phyloP scores from a whole-genome alignment of 1,140 invertebrate genomes.

The Pygmarrhopalites habei region DNA sequence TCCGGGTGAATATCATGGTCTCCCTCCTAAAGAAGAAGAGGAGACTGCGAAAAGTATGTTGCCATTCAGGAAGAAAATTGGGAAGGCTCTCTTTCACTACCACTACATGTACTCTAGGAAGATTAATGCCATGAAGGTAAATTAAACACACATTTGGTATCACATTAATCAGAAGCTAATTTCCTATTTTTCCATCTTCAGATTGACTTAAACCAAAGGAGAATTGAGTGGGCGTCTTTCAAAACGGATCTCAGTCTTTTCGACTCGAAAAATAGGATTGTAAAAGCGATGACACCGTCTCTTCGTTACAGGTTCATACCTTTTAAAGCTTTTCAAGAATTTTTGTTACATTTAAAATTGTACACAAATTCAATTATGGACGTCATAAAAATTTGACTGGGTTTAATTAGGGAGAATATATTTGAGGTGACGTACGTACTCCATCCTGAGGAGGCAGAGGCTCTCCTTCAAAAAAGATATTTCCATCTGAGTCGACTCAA shows the following conservation, averaged over 20 bases:
- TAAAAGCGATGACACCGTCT: not conserved
- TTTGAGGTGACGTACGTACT: slow-evolving; percentile 23
- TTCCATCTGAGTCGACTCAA: slow-evolving; percentile 27
- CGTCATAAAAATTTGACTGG: not conserved
- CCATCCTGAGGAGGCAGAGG: slow-evolving; percentile 18
- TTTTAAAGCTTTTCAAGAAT: not conserved
- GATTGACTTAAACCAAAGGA: slow-evolving; percentile 16
- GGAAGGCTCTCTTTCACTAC: slow-evolving; percentile 14
- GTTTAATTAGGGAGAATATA: slow-evolving; percentile 16
- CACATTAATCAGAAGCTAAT: too few relatives aligned
- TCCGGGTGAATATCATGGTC: too few relatives aligned
- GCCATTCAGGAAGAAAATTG: not conserved
- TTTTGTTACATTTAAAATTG: not conserved
- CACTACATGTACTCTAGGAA: slow-evolving; percentile 20
- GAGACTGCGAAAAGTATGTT: too few relatives aligned
- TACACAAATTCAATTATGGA: not conserved
- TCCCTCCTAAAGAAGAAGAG: too few relatives aligned
- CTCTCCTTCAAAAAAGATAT: slow-evolving; percentile 18
- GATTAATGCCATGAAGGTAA: slow-evolving; percentile 23
- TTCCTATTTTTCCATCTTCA: too few relatives aligned
- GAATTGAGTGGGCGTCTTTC: slow-evolving; percentile 24
- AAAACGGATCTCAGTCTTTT: slow-evolving; percentile 19
- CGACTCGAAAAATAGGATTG: not conserved
- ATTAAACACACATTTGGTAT: too few relatives aligned
- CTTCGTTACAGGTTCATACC: slow-evolving; percentile 16